Base-by-base conservation (phyloP, 2,888 invertebrate species). In the Pristionchus exspectatus region DNA sequence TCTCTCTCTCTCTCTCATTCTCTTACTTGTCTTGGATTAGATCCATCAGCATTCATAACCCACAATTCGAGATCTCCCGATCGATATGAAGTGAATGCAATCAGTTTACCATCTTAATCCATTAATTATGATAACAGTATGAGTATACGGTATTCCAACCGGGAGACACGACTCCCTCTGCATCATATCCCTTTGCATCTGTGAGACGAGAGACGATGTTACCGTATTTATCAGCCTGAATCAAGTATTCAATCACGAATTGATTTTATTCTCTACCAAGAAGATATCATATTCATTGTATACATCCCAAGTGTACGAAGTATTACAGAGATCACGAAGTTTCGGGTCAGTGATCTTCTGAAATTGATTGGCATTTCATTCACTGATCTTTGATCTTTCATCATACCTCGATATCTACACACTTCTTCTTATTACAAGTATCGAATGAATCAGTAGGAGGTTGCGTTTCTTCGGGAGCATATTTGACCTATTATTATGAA, bases 221-320 rank as follows among this genome's bases (percentile, higher is more conserved):
- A 69, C 94, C 94, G 90, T 92, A 94, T 66, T 91, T 91, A 81
- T 94, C 93, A n/a, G 93, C 92, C 92, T 92, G 50, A 44, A 85
- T 3, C n/a, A 5, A 69, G 44, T n/a, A 38, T 38, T 83, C 16
- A 14, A 81, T n/a, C n/a, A 33, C 24, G 81, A 54, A 81, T 1
- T 81, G 81, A 27, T 59, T 54, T 50, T n/a, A 56, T 54, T 74
- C 27, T 27, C 74, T 2, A 88, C 74, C 54, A 88, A 56, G 85
- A 72, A 94, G 84, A 94, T 94, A 72, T 94, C 94, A 74, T 92
- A 94, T 27, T 94, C 92, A 0, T 92, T 91, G 81, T 91, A 92
- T 38, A 94, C 92, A 84, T 94, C 94, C 94, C 94, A 94, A 7
- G 93, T 93, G 91, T 94, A 94, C 66, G 91, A 90, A 24, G 92